Evolutionary conservation across 2,797 vertebrate species (phyloP), one percentile per base, ranked within the genome.

Genomic region (Myotis daubentonii): DNA sequence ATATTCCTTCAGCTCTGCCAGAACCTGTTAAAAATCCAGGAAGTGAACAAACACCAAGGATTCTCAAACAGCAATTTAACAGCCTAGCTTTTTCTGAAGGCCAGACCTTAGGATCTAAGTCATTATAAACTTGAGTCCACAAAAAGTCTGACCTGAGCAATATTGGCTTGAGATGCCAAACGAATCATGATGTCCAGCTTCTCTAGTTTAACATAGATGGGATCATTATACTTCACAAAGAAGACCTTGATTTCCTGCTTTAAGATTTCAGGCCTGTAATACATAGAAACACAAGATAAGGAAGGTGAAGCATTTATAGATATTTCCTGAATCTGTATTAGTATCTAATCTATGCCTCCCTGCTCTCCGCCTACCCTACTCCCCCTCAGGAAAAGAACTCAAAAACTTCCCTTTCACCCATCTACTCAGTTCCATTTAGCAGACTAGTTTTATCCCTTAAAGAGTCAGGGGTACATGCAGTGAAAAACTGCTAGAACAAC

Each of bases 201-300:
- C 97, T 99, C 98, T 94, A 99, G 96, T 87, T 99, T 99, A 93
- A 99, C 98, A 6, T 99, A 99, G 97, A 99, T 99, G 79, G 98
- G 98, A 93, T 99, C 98, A 0, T 99, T 99, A 97, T 99, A 99
- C 91, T 99, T 99, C 95, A 99, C 98, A 78, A 99, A 99, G 97
- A 99, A 99, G 71, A 99, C 98, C 96, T 99, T 99, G 84, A 99
- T 99, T 96, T 99, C 98, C 62, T 99, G 98, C 96, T 99, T 99
- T 94, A 99, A 96, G 95, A 99, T 99, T 97, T 99, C 98, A 91
- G 98, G 98, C 82, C 98, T 99, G 91, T 62, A 44, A 76, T 66
- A 75, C n/a, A 96, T 2, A 95, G 25, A 87, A 92, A 93, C 62
- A 95, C 44, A 95, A 88, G 75, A 70, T 71, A 81, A 92, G 72